phyloP scores from a whole-genome alignment of 2,888 invertebrate species.

The Nowickia ferox region DNA sequence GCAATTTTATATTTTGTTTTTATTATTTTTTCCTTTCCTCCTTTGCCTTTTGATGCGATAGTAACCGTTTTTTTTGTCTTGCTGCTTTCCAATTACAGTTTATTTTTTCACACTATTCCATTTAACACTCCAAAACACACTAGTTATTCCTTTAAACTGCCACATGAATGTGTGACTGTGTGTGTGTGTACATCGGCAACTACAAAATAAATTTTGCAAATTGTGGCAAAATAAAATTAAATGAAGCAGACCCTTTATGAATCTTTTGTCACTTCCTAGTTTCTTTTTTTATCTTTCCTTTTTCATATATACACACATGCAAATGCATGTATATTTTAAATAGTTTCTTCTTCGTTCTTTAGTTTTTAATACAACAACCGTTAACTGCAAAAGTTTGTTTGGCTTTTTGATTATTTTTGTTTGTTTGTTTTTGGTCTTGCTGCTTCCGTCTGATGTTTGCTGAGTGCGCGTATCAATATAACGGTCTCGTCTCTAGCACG shows the following conservation, averaged over 20 bases:
- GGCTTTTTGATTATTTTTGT: conserved; percentile 21
- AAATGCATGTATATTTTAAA: neutral
- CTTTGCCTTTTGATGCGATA: conserved; percentile 53
- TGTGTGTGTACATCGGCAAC: neutral
- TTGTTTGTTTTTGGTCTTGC: conserved; percentile 23
- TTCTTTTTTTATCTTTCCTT: conserved; percentile 28
- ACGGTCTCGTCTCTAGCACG: conserved; percentile 66
- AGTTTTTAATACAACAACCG: conserved; percentile 27
- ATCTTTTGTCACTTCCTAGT: conserved; percentile 42
- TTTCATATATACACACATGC: neutral
- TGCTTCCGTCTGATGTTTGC: neutral
- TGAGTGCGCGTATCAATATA: conserved; percentile 50
- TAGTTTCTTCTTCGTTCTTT: conserved; percentile 10
- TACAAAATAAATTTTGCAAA: conserved; percentile 34
- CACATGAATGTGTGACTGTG: conserved; percentile 30
- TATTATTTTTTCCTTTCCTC: conserved; percentile 38
- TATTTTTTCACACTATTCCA: conserved; percentile 55
- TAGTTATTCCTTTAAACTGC: conserved; percentile 48
- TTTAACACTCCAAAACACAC: conserved; percentile 33
- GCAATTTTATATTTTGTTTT: conserved; percentile 56
- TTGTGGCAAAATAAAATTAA: conserved; percentile 18
- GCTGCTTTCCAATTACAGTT: conserved; percentile 25
- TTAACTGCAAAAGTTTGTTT: conserved; percentile 45
- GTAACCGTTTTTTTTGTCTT: conserved; percentile 65
- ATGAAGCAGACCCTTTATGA: conserved; percentile 43